Percentiles rank a stretch among this genome's conserved stretches.
Conservation (phyloP, 2,888 invertebrate genomes). For the Eremobia ochroleuca region DNA sequence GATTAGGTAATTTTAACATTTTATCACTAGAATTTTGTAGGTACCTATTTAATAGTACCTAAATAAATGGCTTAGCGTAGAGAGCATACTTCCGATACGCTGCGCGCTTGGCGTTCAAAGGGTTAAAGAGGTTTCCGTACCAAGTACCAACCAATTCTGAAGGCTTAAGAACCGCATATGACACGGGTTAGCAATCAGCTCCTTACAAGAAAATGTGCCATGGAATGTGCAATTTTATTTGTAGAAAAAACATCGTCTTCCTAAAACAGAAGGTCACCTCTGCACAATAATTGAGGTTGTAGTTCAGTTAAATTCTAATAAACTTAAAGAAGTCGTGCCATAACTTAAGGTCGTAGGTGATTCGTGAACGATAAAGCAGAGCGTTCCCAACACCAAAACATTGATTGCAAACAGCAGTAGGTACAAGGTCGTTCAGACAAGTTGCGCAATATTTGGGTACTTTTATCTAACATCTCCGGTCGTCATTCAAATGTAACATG, state of each 20-base stretch:
- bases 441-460: constrained; percentile 80
- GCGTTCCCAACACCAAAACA: constrained; percentile 69
- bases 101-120: no score
- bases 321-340: constrained; percentile 60
- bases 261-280: constrained; percentile 38
- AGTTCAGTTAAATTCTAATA: constrained; percentile 50
- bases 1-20: no score
- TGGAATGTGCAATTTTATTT: constrained; percentile 1
- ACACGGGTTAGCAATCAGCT: background rate
- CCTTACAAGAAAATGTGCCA: background rate
- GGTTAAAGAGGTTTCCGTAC: background rate
- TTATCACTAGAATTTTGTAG: no score
- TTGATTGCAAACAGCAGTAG: constrained; percentile 73
- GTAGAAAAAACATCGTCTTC: constrained; percentile 2
- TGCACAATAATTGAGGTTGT: constrained; percentile 42
- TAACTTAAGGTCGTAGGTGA: constrained; percentile 65
- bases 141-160: background rate
- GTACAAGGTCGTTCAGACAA: constrained; percentile 75
- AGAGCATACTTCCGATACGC: no score
- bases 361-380: constrained; percentile 67
- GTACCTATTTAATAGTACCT: no score
- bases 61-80: no score
- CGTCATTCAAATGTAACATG: constrained; percentile 82
- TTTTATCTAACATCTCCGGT: constrained; percentile 81
- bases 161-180: background rate